These are phyloP conservation scores for Paraescarpia echinospica DNA, from an alignment of 1,140 invertebrate species.

Conservation along the genomic window DNA sequence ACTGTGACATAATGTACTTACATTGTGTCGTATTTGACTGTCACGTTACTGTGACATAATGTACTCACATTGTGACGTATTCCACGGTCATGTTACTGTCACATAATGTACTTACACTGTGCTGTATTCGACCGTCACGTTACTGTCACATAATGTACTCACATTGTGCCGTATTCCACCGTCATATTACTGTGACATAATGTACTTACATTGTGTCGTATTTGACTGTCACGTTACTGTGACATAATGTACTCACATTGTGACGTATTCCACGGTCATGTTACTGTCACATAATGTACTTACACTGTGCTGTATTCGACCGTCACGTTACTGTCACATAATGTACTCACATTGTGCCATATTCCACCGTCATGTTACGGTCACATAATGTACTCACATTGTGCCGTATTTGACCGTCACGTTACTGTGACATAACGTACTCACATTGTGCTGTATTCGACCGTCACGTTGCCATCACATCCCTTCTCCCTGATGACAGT, in stretches of 20 bases:
- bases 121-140: slow-evolving; percentile 56
- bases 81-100: background rate
- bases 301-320: slow-evolving; percentile 64
- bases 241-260: too few species aligned
- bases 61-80: background rate
- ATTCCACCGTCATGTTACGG: too few species aligned
- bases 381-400: slow-evolving; percentile 39
- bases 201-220: too few species aligned
- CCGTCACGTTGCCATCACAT: slow-evolving; percentile 64
- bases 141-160: slow-evolving; percentile 12
- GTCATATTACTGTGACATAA: background rate
- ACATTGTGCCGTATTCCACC: background rate
- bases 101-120: slow-evolving; percentile 36
- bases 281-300: slow-evolving; percentile 22
- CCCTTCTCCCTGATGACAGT: slow-evolving; percentile 63
- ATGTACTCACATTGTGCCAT: background rate
- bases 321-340: slow-evolving; percentile 34
- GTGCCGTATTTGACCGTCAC: slow-evolving; percentile 61
- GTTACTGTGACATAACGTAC: slow-evolving; percentile 53
- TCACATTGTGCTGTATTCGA: slow-evolving; percentile 64
- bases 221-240: too few species aligned
- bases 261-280: too few species aligned
- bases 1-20: slow-evolving; percentile 29
- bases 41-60: too few species aligned
- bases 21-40: background rate